Evolutionary conservation across 2,888 invertebrate genomes (phyloP), one percentile per base, ranked within the genome.

Genomic region (Autographa gamma): DNA sequence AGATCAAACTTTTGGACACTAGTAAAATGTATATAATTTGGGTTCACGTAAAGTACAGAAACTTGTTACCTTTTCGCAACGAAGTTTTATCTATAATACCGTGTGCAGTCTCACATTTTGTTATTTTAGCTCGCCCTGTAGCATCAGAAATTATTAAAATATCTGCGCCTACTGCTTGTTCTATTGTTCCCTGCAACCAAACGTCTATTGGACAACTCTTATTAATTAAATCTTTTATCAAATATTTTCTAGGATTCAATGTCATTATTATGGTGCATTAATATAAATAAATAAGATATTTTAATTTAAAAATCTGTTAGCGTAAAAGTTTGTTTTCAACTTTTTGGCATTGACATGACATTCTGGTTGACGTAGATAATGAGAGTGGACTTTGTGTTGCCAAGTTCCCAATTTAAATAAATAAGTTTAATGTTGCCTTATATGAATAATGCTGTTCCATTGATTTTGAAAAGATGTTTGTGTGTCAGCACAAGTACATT

Each of bases 141-240:
- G 87, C 81, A 73, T 96, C 95, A 0, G 91, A 91, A 69, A 96
- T 89, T n/a, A 96, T 95, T 67, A 95, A 84, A 79, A 94, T 93
- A 81, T 94, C 92, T 9, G 88, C 90, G 70, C 92, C 94, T 6
- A 95, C 93, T 13, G 91, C 92, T 87, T 95, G 94, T 79, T 95
- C 94, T 60, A 95, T 93, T 1, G 93, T 95, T n/a, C 95, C 96
- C 85, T 95, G 95, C 69, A 96, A 81, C 96, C 96, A 96, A 60
- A 95, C 95, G 32, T 93, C 93, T 43, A 92, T 56, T 3, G 95
- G 95, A 4, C 91, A 76, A 5, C 87, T 69, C 84, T 92, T 90
- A 52, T 93, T 89, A 1, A 92, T 60, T 25, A 95, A 79, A 77
- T 94, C 91, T 80, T 89, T 92, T 18, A 93, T 88, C 60, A 95